Base-by-base conservation (phyloP, 2,888 invertebrate genomes). In the Prosapia bicincta region DNA sequence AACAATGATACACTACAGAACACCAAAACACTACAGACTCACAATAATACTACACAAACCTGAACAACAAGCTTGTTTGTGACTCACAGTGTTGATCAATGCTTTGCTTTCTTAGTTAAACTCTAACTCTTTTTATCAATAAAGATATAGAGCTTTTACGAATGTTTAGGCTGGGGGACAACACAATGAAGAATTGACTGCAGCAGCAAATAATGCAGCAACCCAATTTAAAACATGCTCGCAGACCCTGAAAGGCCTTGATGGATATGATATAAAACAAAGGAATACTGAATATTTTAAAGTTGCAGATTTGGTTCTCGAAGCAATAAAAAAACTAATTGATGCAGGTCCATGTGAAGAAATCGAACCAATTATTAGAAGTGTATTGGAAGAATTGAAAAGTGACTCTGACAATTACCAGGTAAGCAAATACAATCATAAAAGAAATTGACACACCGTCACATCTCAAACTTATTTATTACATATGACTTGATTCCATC, bases 331-430 rank as follows among this genome's bases (percentile, higher is more conserved):
- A 32, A 69, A 30, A 30, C n/a, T 74, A 13, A 24, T 65, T n/a
- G 54, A 43, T 3, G 74, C 66, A 9, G 65, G 69, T 3, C 74
- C 74, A 23, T 74, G 74, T 26, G 54, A 54, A 2, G 65, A 74
- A 69, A 54, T 74, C 25, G 26, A 54, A 3, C 74, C 74, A 15
- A 43, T 69, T 23, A 13, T 74, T 23, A 69, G 69, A 26, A 30
- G 13, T 15, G 65, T 69, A 3, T 54, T 74, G 23, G 24, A 74
- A 5, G 74, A 74, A 24, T 66, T 74, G 26, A 74, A 54, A 30
- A 69, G 54, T 15, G 74, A 74, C 26, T 24, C 30, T 30, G 32
- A 74, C 30, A 69, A 74, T 30, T 74, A 74, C 66, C 74, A 74
- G 74, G 74, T 74, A 26, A 5, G 54, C 20, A 2, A 9, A 9